phyloP scores from a whole-genome alignment of 2,113 vertebrate genomes.

The Lanius ludovicianus region DNA sequence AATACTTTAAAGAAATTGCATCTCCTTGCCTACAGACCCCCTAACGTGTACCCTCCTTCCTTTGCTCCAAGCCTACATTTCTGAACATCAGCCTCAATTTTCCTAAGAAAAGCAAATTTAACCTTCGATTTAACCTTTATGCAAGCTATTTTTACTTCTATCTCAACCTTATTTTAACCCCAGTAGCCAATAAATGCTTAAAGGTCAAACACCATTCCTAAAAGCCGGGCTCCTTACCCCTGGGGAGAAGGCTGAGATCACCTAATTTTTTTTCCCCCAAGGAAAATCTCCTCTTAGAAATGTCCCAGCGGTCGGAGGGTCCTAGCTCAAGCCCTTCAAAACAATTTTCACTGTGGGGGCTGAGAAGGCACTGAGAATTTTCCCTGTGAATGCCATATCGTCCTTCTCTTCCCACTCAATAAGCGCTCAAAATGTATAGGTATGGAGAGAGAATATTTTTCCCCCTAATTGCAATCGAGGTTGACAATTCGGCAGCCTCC shows the following conservation, averaged over 20 bases:
- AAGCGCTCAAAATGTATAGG: background rate
- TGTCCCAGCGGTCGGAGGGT: background rate
- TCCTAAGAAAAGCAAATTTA: conserved; percentile 50
- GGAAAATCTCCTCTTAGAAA: background rate
- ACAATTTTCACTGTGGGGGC: background rate
- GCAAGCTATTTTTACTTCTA: conserved; percentile 46
- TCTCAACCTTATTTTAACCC: conserved; percentile 63
- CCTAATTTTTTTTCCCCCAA: background rate
- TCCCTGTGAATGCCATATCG: background rate
- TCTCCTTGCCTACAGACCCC: background rate
- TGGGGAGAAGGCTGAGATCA: background rate
- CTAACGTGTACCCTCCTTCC: background rate
- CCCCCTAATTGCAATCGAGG: background rate
- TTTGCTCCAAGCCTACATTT: background rate
- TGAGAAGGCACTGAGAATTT: background rate
- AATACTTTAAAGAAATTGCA: background rate
- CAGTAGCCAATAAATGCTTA: conserved; percentile 53
- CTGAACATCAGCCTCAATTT: conserved; percentile 23
- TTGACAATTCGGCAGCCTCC: background rate
- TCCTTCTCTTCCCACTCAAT: background rate
- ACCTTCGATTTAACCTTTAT: conserved; percentile 66
- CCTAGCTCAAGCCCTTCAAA: background rate
- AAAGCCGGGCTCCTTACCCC: background rate
- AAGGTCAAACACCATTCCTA: conserved; percentile 53
- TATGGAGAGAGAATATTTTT: background rate